Base-by-base conservation (phyloP, 1,140 invertebrate genomes). In the Ganaspis sp. region DNA sequence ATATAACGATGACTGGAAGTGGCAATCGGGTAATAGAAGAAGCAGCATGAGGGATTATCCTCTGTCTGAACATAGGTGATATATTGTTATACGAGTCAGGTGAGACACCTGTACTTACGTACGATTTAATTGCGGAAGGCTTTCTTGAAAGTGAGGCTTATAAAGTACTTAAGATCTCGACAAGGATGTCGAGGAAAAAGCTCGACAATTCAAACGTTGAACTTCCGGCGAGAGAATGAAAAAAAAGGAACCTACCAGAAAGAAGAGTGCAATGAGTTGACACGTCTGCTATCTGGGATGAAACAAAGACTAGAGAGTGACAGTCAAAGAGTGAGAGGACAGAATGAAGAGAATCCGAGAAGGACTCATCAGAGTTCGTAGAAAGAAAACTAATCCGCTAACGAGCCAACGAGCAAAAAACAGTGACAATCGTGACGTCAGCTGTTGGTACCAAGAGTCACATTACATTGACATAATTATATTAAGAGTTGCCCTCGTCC, bases 401-500 rank as follows among this genome's bases (percentile, higher is more conserved):
- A 76, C 77, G 76, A 85, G 75, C 74, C 64, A 73, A 76, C 70
- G 19, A 73, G 19, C 19, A 73, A 34, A 71, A 69, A 73, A 58
- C 49, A 38, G n/a, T 64, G 37, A 12, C 40, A 74, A 69, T 40
- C 77, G 72, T 85, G 85, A 85, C 84, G 82, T 85, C 81, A 86
- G 73, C 58, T 73, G 40, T 71, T 75, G 74, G 83, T 80, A 86
- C 80, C 78, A 23, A 78, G 84, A 78, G 78, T 86, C 85, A 70
- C 74, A 71, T 86, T 85, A 84, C 85, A 86, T 81, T 79, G 79
- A 84, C 82, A 75, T 86, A 85, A 86, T 85, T 86, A 76, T 79
- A 82, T 86, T 84, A 86, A 85, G 81, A 73, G 74, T 74, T 75
- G 73, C 75, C 75, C 77, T 79, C 53, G 17, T 54, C 71, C 72